Base-by-base conservation (phyloP, 2,888 invertebrate genomes). In the Zygothrica quintamaculata region DNA sequence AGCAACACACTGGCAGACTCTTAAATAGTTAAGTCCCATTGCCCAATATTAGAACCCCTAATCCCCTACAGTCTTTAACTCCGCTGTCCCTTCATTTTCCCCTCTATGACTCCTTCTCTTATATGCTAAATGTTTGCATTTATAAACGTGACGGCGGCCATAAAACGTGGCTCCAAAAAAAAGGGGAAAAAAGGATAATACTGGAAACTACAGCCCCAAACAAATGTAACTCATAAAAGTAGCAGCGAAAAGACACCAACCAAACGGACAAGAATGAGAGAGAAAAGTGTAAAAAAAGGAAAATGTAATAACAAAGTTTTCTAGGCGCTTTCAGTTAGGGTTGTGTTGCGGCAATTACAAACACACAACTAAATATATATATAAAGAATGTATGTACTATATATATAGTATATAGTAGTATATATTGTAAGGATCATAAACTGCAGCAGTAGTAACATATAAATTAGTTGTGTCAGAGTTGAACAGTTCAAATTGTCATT, bases 71-170 rank as follows among this genome's bases (percentile, higher is more conserved):
- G 11, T 13, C n/a, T 1, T 12, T 3, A 9, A 37, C 42, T 22
- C 7, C 25, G 9, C 26, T 9, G n/a, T 12, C 11, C 26, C 9
- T n/a, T 6, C n/a, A 39, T n/a, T 22, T 9, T n/a, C 15, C 11
- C 26, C 9, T n/a, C 8, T 11, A 39, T 26, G 15, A 3, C 12
- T 15, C 4, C 18, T 5, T n/a, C 22, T 36, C 36, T 15, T 29
- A 60, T n/a, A 69, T 58, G 65, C 55, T 72, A 77, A 78, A 72
- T 74, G 71, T 80, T 80, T 84, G 76, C 78, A 66, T 80, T 75
- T 77, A 69, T 62, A 74, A 65, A 68, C 71, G 75, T 75, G 80
- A 68, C 66, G 75, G 65, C 60, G 59, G 53, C 46, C 65, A 65
- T 74, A 67, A 74, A 74, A 71, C 50, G 69, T 57, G 33, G 58